Base-by-base conservation (phyloP, 1,140 invertebrate species). In the Lordiphosa clarofinis region DNA sequence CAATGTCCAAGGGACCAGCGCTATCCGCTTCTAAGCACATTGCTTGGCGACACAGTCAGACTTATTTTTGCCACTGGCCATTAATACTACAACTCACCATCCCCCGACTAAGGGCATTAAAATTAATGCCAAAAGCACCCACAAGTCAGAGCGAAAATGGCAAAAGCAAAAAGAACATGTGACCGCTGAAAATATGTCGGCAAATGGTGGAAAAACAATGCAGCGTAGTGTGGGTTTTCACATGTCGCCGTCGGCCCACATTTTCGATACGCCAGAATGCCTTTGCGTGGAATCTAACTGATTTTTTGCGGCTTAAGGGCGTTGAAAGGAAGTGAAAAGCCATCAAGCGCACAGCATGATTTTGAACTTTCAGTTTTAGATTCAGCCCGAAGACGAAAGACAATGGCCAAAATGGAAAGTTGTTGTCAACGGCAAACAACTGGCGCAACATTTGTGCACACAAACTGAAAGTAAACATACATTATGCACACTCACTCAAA, bases 261-360 rank as follows among this genome's bases (percentile, higher is more conserved):
- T 49, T 49, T 49, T 50, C 54, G 75, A 67, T 67, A 82, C 76
- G 67, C 38, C 67, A 76, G 72, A 75, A 81, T 81, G 72, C 57
- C 56, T 59, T 56, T 21, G n/a, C n/a, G 15, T 39, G 53, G 47
- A 31, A 31, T 31, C 59, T 48, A 43, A 7, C n/a, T 24, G 28
- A 35, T 47, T 38, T 35, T 35, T 35, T n/a, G 37, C 37, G 35
- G 28, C 55, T 60, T 56, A 59, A 57, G 58, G 58, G 59, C 49
- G 64, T 60, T 73, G 57, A 72, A 82, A 82, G 75, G 75, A 81
- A 81, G 76, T 81, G 72, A 82, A 82, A 81, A 76, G 76, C 24
- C 6, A 46, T 46, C 43, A 46, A 9, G 15, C 35, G 11, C 19
- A n/a, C 36, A 52, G 54, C 66, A 56, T 66, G 43, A 71, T 66